Evolutionary conservation across 1,140 invertebrate genomes (phyloP), one percentile per base, ranked within the genome.

Genomic region (Pseudomyrmex concolor): DNA sequence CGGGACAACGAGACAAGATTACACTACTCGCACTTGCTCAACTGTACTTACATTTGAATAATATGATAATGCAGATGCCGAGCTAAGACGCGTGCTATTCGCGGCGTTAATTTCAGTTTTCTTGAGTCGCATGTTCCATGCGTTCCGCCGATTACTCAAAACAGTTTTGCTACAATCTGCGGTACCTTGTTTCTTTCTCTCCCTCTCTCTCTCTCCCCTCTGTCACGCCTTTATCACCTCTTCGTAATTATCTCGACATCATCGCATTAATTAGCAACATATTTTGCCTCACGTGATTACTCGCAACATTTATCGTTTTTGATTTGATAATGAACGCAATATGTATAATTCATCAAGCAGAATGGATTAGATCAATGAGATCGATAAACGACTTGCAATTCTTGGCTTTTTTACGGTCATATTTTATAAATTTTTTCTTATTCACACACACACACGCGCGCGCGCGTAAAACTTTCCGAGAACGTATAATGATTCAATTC

Each of bases 1-100:
- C 4, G 13, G 68, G 15, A 68, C 54, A 59, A 57, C 57, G 34
- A 68, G 43, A 48, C 17, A 68, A 48, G 19, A 22, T 34, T 34
- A 34, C 34, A 34, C 34, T 7, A 34, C 34, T 34, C 34, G 34
- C 10, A 51, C 19, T 64, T 64, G 48, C 15, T 22, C 10, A 48
- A 50, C 54, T 78, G 22, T 51, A 78, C 25, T 67, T 25, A 43
- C 64, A 70, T 78, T 45, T 54, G 50, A 62, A 76, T 76, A 77
- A 76, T 76, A 66, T 66, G 48, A 15, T 66, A 77, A 78, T 78
- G 64, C 43, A 68, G 51, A 51, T 78, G 55, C 19, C 54, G 12
- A n/a, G 19, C 8, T 43, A 68, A 78, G 51, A 59, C 68, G 19
- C 43, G 34, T 5, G 34, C 34, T 59, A 59, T 57, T 12, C 74